Evolutionary conservation across 1,140 invertebrate genomes (phyloP).

Genomic region (Anastatus disparis): DNA sequence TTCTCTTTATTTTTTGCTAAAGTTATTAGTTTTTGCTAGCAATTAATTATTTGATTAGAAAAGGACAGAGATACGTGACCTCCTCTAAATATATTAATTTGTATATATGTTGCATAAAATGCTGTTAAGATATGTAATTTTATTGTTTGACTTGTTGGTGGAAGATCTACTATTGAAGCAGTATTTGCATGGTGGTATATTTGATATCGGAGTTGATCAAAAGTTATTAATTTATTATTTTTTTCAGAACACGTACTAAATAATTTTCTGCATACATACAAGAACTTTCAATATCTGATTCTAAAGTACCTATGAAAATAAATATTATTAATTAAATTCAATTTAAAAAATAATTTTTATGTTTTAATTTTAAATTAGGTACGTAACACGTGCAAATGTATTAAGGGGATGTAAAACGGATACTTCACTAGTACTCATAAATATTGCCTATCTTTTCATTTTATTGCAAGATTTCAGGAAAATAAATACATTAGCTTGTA

Average conservation of each 20-base stretch:
- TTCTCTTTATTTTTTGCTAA: no score
- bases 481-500: no score
- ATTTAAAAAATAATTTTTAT: neutral
- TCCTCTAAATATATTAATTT: neutral
- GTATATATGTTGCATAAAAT: neutral
- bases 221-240: neutral
- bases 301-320: conserved; percentile 3
- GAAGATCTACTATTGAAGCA: neutral
- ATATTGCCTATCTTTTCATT: no score
- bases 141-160: conserved; percentile 3
- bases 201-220: neutral
- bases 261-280: neutral
- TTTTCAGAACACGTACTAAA: neutral
- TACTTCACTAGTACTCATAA: no score
- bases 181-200: neutral
- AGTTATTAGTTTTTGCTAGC: no score
- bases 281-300: neutral
- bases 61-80: no score
- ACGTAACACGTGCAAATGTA: neutral
- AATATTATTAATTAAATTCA: neutral
- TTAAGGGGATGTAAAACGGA: no score
- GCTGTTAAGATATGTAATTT: conserved; percentile 2
- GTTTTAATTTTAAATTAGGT: neutral
- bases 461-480: no score
- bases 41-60: no score